phyloP scores from a whole-genome alignment of 2,113 vertebrate species.

The Forbesichthys agassizii region DNA sequence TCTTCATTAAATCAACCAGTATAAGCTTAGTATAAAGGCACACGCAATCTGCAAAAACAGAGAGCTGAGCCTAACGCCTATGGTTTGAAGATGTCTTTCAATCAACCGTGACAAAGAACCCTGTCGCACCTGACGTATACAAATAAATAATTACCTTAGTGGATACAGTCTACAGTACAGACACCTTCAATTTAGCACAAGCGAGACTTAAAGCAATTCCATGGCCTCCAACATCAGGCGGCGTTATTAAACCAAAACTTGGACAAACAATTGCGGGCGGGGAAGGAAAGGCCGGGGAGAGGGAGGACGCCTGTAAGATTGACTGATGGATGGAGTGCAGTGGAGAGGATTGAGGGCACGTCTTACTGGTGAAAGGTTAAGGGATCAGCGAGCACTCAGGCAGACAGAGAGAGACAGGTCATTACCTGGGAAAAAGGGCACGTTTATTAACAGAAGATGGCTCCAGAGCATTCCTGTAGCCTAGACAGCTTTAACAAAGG shows the following conservation, averaged over 20 bases:
- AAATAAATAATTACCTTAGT: conserved; percentile 48
- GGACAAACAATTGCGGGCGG: conserved; percentile 10
- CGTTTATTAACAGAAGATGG: conserved; percentile 75
- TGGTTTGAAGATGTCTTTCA: conserved; percentile 41
- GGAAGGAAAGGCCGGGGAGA: conserved; percentile 28
- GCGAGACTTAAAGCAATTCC: conserved; percentile 35
- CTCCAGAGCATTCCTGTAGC: conserved; percentile 52
- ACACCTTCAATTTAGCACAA: conserved; percentile 15
- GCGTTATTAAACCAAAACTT: conserved; percentile 45
- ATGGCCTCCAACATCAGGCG: conserved; percentile 16
- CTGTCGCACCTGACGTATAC: conserved; percentile 44
- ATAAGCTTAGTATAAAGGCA: neutral
- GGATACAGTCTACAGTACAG: conserved; percentile 29
- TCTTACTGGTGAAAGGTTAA: conserved; percentile 71
- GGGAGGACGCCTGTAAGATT: conserved; percentile 46
- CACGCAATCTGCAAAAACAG: neutral
- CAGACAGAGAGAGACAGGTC: conserved; percentile 66
- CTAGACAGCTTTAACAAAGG: conserved; percentile 57
- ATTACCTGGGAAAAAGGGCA: conserved; percentile 71
- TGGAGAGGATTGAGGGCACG: conserved; percentile 37
- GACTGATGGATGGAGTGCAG: conserved; percentile 49
- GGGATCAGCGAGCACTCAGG: conserved; percentile 57
- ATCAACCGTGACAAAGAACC: conserved; percentile 41
- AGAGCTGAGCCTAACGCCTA: neutral
- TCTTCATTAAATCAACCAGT: neutral